Conservation (phyloP, 2,113 vertebrate species). For the Tragelaphus strepsiceros region DNA sequence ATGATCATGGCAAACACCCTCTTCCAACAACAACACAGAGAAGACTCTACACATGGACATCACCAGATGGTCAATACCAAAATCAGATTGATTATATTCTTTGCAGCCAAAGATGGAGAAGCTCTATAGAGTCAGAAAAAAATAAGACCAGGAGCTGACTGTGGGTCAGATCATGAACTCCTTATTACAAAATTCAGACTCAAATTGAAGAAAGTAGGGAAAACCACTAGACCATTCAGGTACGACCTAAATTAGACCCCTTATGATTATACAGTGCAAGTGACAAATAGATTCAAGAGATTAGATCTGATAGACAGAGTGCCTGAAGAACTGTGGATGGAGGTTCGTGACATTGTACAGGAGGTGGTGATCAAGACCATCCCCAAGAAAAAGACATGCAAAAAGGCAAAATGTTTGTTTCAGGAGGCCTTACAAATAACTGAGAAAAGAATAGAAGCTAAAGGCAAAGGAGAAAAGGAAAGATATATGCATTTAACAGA, state of each 20-base stretch:
- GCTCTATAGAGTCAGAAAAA: not conserved
- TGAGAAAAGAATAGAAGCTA: not conserved
- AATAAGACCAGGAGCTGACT: not conserved
- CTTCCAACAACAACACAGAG: not conserved
- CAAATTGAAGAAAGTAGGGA: not conserved
- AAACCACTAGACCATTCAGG: not conserved
- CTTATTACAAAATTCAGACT: not conserved
- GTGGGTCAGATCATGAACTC: not conserved
- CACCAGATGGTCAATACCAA: not conserved
- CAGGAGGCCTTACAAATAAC: not conserved
- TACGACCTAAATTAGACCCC: not conserved
- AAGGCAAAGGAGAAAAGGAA: not conserved
- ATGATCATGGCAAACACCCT: not conserved
- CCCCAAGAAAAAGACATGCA: not conserved
- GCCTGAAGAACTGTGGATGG: not conserved
- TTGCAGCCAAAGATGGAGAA: not conserved
- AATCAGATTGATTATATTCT: not conserved
- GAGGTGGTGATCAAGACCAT: not conserved
- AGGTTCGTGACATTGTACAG: not conserved
- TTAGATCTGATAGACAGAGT: not conserved
- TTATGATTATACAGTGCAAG: not conserved
- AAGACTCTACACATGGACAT: no score
- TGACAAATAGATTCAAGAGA: not conserved
- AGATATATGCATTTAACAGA: not conserved
- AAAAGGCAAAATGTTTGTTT: not conserved